Evolutionary conservation across 2,797 vertebrate genomes (phyloP), one percentile per base, ranked within the genome.

Genomic region (Acipenser oxyrinchus): DNA sequence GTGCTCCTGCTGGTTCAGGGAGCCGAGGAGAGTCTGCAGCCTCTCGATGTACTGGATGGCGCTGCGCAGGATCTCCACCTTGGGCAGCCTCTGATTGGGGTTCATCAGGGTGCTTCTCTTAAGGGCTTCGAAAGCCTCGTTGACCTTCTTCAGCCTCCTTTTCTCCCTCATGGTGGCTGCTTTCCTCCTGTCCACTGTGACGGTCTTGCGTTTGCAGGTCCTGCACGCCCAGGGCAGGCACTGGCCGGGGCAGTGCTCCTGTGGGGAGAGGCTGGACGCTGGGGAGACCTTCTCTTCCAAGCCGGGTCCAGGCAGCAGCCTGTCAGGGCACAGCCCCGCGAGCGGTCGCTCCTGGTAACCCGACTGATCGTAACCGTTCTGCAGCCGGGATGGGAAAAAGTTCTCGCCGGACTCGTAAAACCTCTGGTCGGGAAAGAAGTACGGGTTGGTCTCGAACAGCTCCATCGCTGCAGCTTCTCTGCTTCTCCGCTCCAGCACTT

Each of bases 1-100:
- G 0, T 85, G 85, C 76, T 98, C 95, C 84, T 97, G 95, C 85
- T 97, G 96, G 87, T 96, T 96, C 76, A 99, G 94, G 50, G 94
- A 93, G 77, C 93, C 91, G 80, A 99, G 94, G 76, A 99, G 83
- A n/a, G 93, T 92, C 88, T 98, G 96, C 60, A 99, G 91, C 66
- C 95, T 89, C 81, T 98, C 95, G 6, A 99, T 98, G 78, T 98
- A 99, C 85, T 99, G 96, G 81, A 99, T 99, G 84, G 96, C 96
- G 0, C 95, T 96, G 75, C 96, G 92, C 82, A 99, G 85, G 82
- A 99, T 99, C 85, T 98, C 96, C 85, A 98, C 96, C 79, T 99
- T 98, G 78, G 96, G 96, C 87, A 99, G 91, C 75, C 95, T 86
- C 85, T 99, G 96, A 84, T 96, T 99, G 78, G 96, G 96, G 85